Evolutionary conservation across 2,113 vertebrate genomes (phyloP).

Genomic region (Apteryx owenii): DNA sequence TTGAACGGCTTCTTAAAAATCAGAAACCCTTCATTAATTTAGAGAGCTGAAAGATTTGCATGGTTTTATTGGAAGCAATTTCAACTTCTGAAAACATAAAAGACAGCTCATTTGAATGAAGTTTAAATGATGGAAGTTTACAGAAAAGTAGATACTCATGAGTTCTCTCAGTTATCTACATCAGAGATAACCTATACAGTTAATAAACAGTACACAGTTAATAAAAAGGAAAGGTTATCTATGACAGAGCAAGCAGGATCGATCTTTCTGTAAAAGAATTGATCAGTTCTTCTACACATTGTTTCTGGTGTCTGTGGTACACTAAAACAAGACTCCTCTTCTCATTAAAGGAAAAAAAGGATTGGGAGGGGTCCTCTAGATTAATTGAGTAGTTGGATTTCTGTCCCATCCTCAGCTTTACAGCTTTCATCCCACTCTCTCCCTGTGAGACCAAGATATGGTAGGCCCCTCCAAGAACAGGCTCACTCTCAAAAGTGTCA

Average conservation of each 20-base stretch:
- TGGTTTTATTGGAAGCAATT: neutral
- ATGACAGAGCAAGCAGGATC: neutral
- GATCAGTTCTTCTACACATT: neutral
- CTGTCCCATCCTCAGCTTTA: neutral
- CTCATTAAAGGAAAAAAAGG: neutral
- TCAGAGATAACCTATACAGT: neutral
- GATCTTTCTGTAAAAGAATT: neutral
- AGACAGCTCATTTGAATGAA: neutral
- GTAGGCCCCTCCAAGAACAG: neutral
- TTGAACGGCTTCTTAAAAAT: slow-evolving; percentile 27
- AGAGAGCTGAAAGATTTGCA: neutral
- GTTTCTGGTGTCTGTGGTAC: neutral
- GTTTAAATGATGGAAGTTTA: neutral
- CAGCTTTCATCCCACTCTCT: neutral
- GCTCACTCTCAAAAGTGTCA: neutral
- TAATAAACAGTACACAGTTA: neutral
- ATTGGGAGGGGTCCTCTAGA: neutral
- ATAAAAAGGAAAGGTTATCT: neutral
- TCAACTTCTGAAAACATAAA: neutral
- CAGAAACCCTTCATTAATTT: slow-evolving; percentile 12
- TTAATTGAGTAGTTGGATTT: neutral
- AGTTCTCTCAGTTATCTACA: neutral
- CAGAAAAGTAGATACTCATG: neutral
- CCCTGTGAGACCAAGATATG: neutral
- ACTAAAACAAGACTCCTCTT: neutral